Evolutionary conservation across 2,113 vertebrate genomes (phyloP).

Genomic region (Chaetodon auriga): DNA sequence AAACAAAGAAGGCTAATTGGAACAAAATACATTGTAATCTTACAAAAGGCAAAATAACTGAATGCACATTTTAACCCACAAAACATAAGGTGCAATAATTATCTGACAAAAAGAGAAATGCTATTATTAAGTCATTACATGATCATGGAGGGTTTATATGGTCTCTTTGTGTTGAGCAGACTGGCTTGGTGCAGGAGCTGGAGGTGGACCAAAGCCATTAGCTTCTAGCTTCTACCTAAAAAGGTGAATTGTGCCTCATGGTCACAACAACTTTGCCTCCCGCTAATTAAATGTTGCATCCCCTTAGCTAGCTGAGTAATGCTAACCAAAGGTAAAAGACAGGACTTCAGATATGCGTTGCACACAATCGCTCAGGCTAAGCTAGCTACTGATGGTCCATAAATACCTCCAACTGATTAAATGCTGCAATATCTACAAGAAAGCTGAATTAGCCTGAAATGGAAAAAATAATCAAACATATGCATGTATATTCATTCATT

Average conservation of each 20-base stretch:
- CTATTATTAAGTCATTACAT: neutral
- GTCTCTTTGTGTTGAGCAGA: neutral
- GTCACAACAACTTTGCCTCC: neutral
- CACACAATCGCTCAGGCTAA: neutral
- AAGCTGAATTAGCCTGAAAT: neutral
- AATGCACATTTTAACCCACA: neutral
- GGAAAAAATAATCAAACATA: neutral
- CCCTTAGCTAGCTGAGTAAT: neutral
- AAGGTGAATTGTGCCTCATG: neutral
- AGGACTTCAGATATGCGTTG: neutral
- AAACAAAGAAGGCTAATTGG: too few relatives aligned
- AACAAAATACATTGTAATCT: too few relatives aligned
- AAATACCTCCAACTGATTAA: neutral
- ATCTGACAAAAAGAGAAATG: neutral
- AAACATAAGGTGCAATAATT: neutral
- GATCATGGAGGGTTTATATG: neutral
- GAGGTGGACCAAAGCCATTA: too few relatives aligned
- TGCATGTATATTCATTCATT: neutral
- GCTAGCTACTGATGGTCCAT: neutral
- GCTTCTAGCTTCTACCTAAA: neutral
- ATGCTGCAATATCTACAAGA: neutral
- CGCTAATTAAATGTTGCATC: neutral
- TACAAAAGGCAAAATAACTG: too few relatives aligned
- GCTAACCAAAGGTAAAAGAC: neutral
- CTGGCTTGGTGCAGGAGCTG: neutral